Conservation (phyloP, 2,888 invertebrate genomes). For the Germaria angustata region DNA sequence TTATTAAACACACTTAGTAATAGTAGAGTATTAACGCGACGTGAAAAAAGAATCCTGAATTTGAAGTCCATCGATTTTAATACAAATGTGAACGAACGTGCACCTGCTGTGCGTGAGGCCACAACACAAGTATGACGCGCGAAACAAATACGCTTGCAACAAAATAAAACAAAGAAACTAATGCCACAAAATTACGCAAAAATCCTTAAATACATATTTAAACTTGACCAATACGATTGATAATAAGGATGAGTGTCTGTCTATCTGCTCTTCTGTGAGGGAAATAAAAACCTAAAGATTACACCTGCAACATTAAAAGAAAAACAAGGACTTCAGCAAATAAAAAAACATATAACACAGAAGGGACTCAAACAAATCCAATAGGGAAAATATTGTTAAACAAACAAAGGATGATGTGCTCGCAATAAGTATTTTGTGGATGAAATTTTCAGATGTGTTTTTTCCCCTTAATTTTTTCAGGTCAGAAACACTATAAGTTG, state of each 20-base stretch:
- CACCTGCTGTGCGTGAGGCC: constrained; percentile 71
- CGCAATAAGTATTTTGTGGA: background rate
- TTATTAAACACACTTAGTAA: constrained; percentile 46
- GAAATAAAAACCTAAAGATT: constrained; percentile 57
- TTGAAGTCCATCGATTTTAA: constrained; percentile 37
- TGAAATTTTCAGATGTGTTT: constrained; percentile 29
- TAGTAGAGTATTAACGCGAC: constrained; percentile 59
- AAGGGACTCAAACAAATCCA: constrained; percentile 7
- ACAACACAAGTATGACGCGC: constrained; percentile 55
- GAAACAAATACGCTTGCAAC: constrained; percentile 50
- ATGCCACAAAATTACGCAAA: constrained; percentile 66
- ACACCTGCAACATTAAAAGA: constrained; percentile 59
- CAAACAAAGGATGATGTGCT: constrained; percentile 34
- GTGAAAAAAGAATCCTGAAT: constrained; percentile 11
- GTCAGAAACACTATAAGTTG: background rate
- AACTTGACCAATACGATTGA: constrained; percentile 48
- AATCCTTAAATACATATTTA: constrained; percentile 64
- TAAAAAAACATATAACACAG: background rate
- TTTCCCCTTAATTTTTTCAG: background rate
- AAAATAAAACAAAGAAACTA: constrained; percentile 40
- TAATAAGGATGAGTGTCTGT: constrained; percentile 32
- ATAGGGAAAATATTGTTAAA: constrained; percentile 3
- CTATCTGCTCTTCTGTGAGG: constrained; percentile 1
- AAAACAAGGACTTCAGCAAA: constrained; percentile 45
- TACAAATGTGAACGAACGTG: constrained; percentile 38